Conservation (phyloP, 2,888 invertebrate species). For the Cheilosia urbana region DNA sequence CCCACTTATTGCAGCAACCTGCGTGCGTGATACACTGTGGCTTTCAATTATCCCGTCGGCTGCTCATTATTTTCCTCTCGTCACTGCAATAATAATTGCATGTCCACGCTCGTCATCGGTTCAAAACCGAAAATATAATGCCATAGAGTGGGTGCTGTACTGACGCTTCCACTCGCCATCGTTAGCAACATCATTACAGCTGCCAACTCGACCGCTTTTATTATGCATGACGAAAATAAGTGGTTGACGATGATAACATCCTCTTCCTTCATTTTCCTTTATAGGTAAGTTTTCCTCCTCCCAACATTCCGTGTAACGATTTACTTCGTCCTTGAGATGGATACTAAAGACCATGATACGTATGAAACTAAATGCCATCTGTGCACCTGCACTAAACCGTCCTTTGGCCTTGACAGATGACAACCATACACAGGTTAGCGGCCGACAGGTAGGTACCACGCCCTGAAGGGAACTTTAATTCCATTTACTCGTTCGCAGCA, state of each 20-base stretch:
- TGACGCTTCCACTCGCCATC: not conserved
- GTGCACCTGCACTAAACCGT: conserved; percentile 19
- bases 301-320: conserved; percentile 52
- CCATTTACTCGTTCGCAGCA: conserved; percentile 29
- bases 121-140: conserved; percentile 1
- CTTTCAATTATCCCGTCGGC: conserved; percentile 41
- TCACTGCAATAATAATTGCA: conserved; percentile 31
- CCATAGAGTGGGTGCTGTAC: not conserved
- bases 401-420: conserved; percentile 58
- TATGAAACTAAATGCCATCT: conserved; percentile 23
- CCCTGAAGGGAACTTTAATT: conserved; percentile 22
- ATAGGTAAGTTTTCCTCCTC: not conserved
- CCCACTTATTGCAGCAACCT: conserved; percentile 2
- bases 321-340: conserved; percentile 42
- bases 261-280: not conserved
- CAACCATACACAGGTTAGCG: not conserved
- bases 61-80: conserved; percentile 37
- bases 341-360: conserved; percentile 1
- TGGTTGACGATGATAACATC: conserved; percentile 31
- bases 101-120: conserved; percentile 1
- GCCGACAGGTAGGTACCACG: not conserved
- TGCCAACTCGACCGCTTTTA: conserved; percentile 21
- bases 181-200: conserved; percentile 36
- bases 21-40: conserved; percentile 5
- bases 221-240: conserved; percentile 29